These are phyloP conservation scores for Platycercus adscitus DNA, from an alignment of 2,113 vertebrate genomes.

Conservation along the genomic window DNA sequence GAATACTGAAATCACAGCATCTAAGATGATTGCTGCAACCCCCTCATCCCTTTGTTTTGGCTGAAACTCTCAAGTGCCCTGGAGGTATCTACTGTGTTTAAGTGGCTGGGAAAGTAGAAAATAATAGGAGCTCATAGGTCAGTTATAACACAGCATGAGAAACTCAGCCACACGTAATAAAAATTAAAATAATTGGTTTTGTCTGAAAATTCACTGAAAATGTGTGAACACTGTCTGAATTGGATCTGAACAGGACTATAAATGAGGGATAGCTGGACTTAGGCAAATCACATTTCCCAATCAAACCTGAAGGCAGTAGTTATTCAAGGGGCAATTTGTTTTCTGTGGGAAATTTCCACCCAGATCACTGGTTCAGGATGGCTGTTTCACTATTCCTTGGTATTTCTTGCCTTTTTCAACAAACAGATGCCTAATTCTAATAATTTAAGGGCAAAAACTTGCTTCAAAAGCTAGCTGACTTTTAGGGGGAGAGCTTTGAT, in stretches of 20 bases:
- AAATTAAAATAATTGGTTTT: constrained; percentile 36
- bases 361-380: neutral
- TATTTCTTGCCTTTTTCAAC: neutral
- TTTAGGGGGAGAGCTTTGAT: neutral
- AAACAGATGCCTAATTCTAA: neutral
- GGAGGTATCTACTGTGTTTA: constrained; percentile 36
- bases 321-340: neutral
- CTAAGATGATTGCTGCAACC: constrained; percentile 49
- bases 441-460: neutral
- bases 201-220: neutral
- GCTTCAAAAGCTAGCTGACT: neutral
- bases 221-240: neutral
- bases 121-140: constrained; percentile 46
- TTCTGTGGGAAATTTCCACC: neutral
- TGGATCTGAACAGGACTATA: neutral
- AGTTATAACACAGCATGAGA: constrained; percentile 56
- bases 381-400: neutral
- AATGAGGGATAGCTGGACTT: neutral
- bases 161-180: constrained; percentile 22
- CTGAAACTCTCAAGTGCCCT: constrained; percentile 58
- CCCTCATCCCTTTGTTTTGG: constrained; percentile 33
- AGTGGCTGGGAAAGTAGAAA: constrained; percentile 67
- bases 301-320: neutral
- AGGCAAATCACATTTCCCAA: neutral
- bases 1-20: constrained; percentile 54